phyloP scores from a whole-genome alignment of 2,888 invertebrate species.

The Caradrina clavipalpis region DNA sequence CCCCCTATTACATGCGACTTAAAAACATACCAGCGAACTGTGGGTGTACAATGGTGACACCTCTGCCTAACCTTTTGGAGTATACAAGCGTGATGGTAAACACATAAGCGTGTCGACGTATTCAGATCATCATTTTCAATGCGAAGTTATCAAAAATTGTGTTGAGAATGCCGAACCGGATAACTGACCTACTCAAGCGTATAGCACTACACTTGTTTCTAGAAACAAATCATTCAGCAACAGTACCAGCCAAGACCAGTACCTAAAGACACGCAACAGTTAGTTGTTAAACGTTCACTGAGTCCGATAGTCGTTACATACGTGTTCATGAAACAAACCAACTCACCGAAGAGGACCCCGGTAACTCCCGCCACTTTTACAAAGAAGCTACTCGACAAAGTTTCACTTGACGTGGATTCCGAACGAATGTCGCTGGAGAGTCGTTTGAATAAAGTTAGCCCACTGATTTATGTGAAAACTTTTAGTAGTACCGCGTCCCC shows the following conservation, averaged over 20 bases:
- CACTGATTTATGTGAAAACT: constrained; percentile 89
- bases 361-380: constrained; percentile 78
- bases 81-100: too few species aligned
- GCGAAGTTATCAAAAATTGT: too few species aligned
- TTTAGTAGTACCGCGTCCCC: constrained; percentile 75
- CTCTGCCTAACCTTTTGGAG: too few species aligned
- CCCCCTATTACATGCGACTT: too few species aligned
- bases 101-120: too few species aligned
- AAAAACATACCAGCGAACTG: too few species aligned
- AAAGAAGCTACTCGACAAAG: constrained; percentile 83
- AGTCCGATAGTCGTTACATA: constrained; percentile 66
- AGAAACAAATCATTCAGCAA: not conserved
- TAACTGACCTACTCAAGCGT: too few species aligned
- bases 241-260: constrained; percentile 16
- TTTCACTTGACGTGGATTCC: constrained; percentile 85
- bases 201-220: too few species aligned
- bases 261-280: constrained; percentile 59
- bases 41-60: too few species aligned
- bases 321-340: constrained; percentile 74
- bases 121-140: too few species aligned
- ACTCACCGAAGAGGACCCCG: constrained; percentile 65
- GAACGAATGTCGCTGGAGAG: constrained; percentile 89
- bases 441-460: constrained; percentile 90
- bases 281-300: constrained; percentile 59
- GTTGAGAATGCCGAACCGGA: too few species aligned